A percentile compares a stretch with the other conserved stretches of the same genome.
Conservation (phyloP, 2,888 invertebrate species). For the Hemaris fuciformis region DNA sequence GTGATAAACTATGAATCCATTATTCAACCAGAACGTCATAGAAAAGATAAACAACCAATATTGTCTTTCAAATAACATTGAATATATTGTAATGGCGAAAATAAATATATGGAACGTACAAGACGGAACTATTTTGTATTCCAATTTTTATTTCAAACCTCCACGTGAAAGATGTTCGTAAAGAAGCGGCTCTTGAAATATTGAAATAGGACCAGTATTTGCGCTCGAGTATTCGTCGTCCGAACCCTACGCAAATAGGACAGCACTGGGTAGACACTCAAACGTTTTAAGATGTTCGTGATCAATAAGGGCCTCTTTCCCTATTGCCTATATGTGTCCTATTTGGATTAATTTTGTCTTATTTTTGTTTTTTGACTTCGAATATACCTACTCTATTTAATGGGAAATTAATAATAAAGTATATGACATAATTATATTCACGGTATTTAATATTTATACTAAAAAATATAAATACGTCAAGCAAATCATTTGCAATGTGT, state of each 20-base stretch:
- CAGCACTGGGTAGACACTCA: slow-evolving; percentile 13
- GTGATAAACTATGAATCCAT: no score
- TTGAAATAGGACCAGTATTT: slow-evolving; percentile 26
- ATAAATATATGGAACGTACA: neutral
- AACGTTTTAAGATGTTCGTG: slow-evolving; percentile 21
- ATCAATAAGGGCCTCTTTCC: slow-evolving; percentile 21
- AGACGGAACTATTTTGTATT: neutral
- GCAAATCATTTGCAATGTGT: neutral
- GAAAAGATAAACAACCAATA: neutral
- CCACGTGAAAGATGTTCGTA: neutral
- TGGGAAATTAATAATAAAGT: no score
- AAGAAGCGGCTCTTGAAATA: slow-evolving; percentile 13
- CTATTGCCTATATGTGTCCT: neutral
- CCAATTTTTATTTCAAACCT: neutral
- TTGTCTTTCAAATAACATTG: neutral
- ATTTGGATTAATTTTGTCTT: neutral
- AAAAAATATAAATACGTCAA: neutral
- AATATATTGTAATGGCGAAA: neutral
- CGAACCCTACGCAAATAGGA: slow-evolving; percentile 17
- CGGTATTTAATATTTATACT: no score
- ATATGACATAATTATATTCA: no score
- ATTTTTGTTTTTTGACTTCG: no score
- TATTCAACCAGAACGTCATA: neutral
- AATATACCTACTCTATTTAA: no score
- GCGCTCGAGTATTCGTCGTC: slow-evolving; percentile 18